Conservation (phyloP, 2,113 vertebrate species). For the Oceanodroma tethys region DNA sequence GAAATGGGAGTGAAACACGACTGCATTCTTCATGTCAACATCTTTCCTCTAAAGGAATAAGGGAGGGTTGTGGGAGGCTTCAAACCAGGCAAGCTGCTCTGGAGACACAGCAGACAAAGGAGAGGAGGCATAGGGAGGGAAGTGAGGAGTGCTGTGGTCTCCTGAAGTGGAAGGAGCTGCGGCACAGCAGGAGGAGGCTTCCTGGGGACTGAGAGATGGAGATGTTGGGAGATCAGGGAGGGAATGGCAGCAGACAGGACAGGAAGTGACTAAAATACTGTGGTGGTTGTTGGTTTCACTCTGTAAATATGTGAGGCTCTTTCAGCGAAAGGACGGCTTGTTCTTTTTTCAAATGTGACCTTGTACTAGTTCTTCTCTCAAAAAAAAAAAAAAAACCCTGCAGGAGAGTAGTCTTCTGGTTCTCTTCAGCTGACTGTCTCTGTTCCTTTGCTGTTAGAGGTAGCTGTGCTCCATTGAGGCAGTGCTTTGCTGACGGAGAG, state of each 20-base stretch:
- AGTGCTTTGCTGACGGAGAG: not conserved
- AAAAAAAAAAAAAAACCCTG: not conserved
- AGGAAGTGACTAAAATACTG: constrained; percentile 25
- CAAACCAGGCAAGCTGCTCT: not conserved
- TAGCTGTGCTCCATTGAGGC: not conserved
- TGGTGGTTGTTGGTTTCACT: not conserved
- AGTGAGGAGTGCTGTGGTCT: not conserved
- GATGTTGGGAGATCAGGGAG: not conserved
- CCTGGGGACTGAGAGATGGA: not conserved
- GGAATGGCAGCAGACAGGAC: not conserved
- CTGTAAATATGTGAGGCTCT: not conserved
- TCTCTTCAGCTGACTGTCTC: not conserved
- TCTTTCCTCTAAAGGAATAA: not conserved
- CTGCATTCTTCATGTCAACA: not conserved
- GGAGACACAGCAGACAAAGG: not conserved
- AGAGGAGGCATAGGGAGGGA: not conserved
- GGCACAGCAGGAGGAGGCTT: not conserved
- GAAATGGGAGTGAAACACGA: not conserved
- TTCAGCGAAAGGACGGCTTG: not conserved
- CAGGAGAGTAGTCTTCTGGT: not conserved
- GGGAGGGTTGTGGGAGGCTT: not conserved
- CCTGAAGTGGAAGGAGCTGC: not conserved
- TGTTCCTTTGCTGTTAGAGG: not conserved
- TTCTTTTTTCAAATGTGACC: constrained; percentile 7
- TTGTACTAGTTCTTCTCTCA: not conserved